Percentiles rank a stretch among this genome's conserved stretches.
Evolutionary conservation across 23 tunicate species (phyloP).

Genomic region (Halocynthia roretzi): DNA sequence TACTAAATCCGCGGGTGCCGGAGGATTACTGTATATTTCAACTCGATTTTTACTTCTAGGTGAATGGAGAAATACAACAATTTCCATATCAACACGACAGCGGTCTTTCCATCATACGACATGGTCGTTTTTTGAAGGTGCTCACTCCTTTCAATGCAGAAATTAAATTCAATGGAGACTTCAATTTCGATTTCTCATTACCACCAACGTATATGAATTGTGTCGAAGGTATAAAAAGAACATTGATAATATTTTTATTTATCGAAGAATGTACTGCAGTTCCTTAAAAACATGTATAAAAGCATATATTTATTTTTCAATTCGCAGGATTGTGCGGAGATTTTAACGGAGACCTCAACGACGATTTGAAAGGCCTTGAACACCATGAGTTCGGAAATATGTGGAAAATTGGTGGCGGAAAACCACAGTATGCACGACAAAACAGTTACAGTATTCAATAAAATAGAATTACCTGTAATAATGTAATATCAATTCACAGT

Average conservation of each 20-base stretch:
- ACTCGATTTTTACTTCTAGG: constrained; percentile 11
- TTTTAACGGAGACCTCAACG: constrained; percentile 25
- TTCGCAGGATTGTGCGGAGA: constrained; percentile 38
- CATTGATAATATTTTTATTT: neutral
- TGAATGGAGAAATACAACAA: constrained; percentile 17
- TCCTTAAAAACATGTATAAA: too few species aligned
- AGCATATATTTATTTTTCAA: neutral
- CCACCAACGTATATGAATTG: constrained; percentile 31
- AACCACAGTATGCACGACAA: constrained; percentile 14
- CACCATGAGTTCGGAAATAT: constrained; percentile 33
- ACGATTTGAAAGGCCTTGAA: constrained; percentile 35
- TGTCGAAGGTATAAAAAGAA: constrained; percentile 23
- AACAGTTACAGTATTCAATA: neutral
- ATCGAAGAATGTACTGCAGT: too few species aligned
- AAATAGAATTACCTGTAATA: too few species aligned
- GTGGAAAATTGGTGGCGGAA: constrained; percentile 29
- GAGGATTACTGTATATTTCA: neutral
- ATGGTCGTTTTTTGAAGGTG: constrained; percentile 17
- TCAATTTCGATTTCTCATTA: constrained; percentile 30
- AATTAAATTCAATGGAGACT: constrained; percentile 36
- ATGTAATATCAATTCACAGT: neutral
- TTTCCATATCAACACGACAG: constrained; percentile 26
- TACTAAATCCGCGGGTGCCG: neutral
- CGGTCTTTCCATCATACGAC: constrained; percentile 18
- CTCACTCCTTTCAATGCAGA: constrained; percentile 33